A percentile compares a stretch with the other conserved stretches of the same genome.
Evolutionary conservation across 2,113 vertebrate species (phyloP).

Genomic region (Chionis minor): DNA sequence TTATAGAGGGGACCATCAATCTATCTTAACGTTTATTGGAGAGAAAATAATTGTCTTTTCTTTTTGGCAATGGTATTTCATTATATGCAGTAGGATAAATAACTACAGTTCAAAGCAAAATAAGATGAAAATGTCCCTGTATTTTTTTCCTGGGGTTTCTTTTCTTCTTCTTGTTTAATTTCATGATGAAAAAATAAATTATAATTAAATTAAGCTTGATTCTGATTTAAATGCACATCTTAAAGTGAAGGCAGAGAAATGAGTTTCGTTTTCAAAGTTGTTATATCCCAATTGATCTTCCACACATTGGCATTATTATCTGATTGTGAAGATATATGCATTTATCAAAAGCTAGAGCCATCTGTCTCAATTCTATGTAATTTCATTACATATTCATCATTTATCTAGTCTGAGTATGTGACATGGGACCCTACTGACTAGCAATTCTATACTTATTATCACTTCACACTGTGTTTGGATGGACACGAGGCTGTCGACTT

Average conservation of each 20-base stretch:
- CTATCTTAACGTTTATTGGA: constrained; percentile 3
- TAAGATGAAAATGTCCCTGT: constrained; percentile 22
- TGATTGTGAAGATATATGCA: constrained; percentile 75
- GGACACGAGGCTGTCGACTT: constrained; percentile 65
- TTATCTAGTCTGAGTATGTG: constrained; percentile 67
- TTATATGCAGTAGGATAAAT: constrained; percentile 40
- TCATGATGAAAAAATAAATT: neutral
- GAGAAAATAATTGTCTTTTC: constrained; percentile 58
- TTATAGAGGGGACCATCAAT: neutral
- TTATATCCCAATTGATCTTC: constrained; percentile 77
- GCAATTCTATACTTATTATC: constrained; percentile 74
- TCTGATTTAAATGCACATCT: constrained; percentile 67
- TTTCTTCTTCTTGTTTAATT: constrained; percentile 36
- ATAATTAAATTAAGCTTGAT: constrained; percentile 66
- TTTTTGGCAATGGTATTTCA: constrained; percentile 19
- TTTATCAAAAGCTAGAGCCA: constrained; percentile 77
- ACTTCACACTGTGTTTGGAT: constrained; percentile 55
- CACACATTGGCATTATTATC: constrained; percentile 73
- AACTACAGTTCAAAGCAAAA: constrained; percentile 38
- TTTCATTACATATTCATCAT: constrained; percentile 77
- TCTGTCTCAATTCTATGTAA: constrained; percentile 78
- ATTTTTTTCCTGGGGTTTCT: neutral
- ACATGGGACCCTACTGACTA: constrained; percentile 61
- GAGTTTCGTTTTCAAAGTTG: constrained; percentile 70
- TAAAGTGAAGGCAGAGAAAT: constrained; percentile 68